Evolutionary conservation across 1,140 invertebrate genomes (phyloP), one percentile per base, ranked within the genome.

Genomic region (Prorops nasuta): DNA sequence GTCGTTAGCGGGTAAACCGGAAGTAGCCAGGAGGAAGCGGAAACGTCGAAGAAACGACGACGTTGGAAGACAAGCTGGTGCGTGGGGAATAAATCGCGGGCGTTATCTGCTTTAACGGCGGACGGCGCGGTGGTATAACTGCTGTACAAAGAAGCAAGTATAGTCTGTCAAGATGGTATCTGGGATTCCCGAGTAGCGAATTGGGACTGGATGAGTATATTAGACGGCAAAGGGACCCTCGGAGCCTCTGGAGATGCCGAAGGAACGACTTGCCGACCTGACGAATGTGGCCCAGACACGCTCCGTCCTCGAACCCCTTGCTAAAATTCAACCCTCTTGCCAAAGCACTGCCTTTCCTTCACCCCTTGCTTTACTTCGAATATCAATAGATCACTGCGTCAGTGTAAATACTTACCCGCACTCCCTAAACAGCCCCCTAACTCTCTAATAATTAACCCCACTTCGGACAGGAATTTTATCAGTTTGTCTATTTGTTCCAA

Each of bases 231-330:
- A 38, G 18, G 36, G 24, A 38, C 31, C 39, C n/a, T 40, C 12
- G 10, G 43, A 45, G 34, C 51, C 56, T 44, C 41, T n/a, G 10
- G 24, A 28, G 24, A 28, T 4, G 24, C 24, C 24, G 24, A 28
- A 28, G 24, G 4, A 6, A 28, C 4, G 4, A 6, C 10, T 28
- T 10, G 24, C 4, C 24, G 24, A 47, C 41, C 61, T 71, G 67
- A 71, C 64, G 54, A 72, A 72, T 72, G 68, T 65, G 43, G 41
- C 44, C 45, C 52, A 54, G 60, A 51, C 70, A 72, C 70, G 70
- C 70, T 57, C 44, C 28, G 31, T 14, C 10, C 43, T 17, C 31
- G 18, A 19, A 15, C 18, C 1, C 15, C 4, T n/a, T 12, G 28
- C 31, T 22, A 34, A 62, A 45, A 56, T 56, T 61, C 59, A 55